Conservation (phyloP, 2,113 vertebrate species). For the Xiphophorus couchianus region DNA sequence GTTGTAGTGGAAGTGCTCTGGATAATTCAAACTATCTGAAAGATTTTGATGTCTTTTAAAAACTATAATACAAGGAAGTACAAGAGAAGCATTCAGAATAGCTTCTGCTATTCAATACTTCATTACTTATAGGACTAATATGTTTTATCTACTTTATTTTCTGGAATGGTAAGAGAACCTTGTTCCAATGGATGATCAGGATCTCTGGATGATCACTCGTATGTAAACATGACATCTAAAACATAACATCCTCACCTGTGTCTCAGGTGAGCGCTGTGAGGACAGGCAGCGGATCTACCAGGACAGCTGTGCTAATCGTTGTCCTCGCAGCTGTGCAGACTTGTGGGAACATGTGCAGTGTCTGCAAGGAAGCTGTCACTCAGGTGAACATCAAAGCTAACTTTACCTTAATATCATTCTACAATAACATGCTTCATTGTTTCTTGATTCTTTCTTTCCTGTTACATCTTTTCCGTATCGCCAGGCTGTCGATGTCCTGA, state of each 20-base stretch:
- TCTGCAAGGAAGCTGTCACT: constrained; percentile 84
- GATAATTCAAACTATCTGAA: background rate
- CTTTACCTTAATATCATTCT: background rate
- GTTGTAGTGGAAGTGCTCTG: background rate
- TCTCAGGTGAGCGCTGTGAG: constrained; percentile 85
- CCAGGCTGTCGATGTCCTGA: constrained; percentile 87
- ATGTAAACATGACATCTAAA: background rate
- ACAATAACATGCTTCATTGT: background rate
- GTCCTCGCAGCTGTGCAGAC: constrained; percentile 86
- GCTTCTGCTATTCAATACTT: background rate
- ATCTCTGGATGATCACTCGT: background rate
- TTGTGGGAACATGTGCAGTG: constrained; percentile 90
- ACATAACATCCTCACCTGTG: background rate
- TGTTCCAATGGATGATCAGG: no score
- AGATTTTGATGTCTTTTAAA: background rate
- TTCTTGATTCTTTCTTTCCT: no score
- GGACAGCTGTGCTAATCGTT: constrained; percentile 83
- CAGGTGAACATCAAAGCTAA: constrained; percentile 70
- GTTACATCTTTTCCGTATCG: background rate
- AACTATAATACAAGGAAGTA: background rate
- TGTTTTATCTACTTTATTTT: no score
- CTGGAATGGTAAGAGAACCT: no score
- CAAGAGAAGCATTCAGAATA: background rate
- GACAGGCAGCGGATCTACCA: constrained; percentile 75
- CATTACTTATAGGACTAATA: no score